A percentile compares a stretch with the other conserved stretches of the same genome.
phyloP scores from a whole-genome alignment of 2,888 invertebrate genomes.

The Geotrupes spiniger region DNA sequence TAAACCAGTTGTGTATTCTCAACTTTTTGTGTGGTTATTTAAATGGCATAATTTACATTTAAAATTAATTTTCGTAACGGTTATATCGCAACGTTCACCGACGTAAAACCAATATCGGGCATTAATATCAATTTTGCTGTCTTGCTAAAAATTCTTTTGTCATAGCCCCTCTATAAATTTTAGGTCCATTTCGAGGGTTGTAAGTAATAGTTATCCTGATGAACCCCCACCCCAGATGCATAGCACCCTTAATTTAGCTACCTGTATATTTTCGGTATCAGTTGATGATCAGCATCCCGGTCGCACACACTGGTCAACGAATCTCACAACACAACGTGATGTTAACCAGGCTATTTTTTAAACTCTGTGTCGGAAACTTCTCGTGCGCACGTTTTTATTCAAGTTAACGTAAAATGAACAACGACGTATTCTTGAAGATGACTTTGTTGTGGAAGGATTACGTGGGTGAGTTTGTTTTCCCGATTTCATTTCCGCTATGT shows the following conservation, averaged over 20 bases:
- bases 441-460: conserved; percentile 37
- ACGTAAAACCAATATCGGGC: conserved; percentile 31
- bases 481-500: no score
- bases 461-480: conserved; percentile 32
- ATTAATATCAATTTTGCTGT: conserved; percentile 43
- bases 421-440: conserved; percentile 39
- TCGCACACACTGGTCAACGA: neutral
- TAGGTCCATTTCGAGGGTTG: conserved; percentile 31
- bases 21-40: no score
- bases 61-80: conserved; percentile 9
- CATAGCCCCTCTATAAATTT: conserved; percentile 31
- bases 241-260: conserved; percentile 35
- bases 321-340: no score
- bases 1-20: no score
- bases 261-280: conserved; percentile 32
- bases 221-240: conserved; percentile 30
- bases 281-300: conserved; percentile 31
- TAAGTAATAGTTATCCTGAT: conserved; percentile 35
- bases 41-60: conserved; percentile 9
- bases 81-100: conserved; percentile 3
- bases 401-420: conserved; percentile 28
- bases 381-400: no score
- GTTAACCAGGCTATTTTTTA: no score
- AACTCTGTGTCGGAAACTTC: no score
- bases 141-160: conserved; percentile 36